Base-by-base conservation (phyloP, 2,797 vertebrate species). In the Dryobates pubescens region DNA sequence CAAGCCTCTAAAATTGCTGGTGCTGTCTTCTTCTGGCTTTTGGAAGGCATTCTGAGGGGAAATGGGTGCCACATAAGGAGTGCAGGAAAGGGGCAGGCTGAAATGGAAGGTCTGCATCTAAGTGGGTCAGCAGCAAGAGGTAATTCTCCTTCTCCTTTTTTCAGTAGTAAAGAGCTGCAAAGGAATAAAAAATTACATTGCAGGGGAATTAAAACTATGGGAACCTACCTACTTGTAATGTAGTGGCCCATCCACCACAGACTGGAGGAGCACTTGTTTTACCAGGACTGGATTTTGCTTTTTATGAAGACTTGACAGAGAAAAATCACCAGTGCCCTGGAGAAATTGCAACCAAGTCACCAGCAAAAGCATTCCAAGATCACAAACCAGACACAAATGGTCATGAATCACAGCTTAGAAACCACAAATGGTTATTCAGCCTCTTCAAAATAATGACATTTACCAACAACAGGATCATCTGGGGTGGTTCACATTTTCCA, bases 381-480 rank as follows among this genome's bases (percentile, higher is more conserved):
- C 73, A 65, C 56, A 86, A 93, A 65, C 43, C 70, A 91, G 76
- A 69, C n/a, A 36, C 92, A 86, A 87, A 67, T 69, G 82, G 72
- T 62, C 30, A 24, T 65, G 67, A 91, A 64, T 77, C 72, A 91
- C 82, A 80, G 18, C 16, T 83, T 24, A 80, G 53, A 90, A 94
- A 41, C 75, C 15, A 0, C 86, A 90, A 94, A 82, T 2, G 20
- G 54, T 89, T 93, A 84, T 94, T 90, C 76, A 94, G 62, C 17
- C 41, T 87, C 82, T 77, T 63, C 64, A 26, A 68, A 96, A 95
- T 85, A 85, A 77, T 82, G 83, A 8, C 71, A 79, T 45, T 96
- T 68, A 75, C 90, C 76, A 86, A 57, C 83, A 82, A 68, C 54
- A 57, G 82, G 76, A 88, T 85, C 3, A 0, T 61, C 71, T 62